Conservation (phyloP, 1,140 invertebrate species). For the Drosophila subpulchrella region DNA sequence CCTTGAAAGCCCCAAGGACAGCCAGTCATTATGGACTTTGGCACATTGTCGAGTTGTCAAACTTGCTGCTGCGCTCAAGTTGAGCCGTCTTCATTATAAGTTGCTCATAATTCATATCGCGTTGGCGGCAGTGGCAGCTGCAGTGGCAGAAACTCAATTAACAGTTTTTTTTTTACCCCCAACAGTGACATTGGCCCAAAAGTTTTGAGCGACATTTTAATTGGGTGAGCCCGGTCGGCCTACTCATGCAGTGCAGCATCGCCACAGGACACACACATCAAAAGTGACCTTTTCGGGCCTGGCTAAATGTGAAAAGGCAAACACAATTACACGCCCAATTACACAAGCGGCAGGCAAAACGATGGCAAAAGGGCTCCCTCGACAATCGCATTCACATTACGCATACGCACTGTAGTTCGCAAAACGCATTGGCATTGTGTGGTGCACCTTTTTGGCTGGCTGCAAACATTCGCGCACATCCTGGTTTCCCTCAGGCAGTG, state of each 20-base stretch:
- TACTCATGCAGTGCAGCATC: conserved; percentile 39
- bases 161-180: conserved; percentile 25
- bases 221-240: conserved; percentile 24
- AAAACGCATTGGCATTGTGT: conserved; percentile 40
- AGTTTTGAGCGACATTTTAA: conserved; percentile 58
- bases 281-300: conserved; percentile 55
- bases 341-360: conserved; percentile 28
- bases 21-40: conserved; percentile 36
- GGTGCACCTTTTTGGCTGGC: conserved; percentile 16
- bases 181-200: conserved; percentile 17
- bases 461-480: neutral
- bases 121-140: conserved; percentile 11
- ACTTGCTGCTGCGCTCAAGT: conserved; percentile 85
- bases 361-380: conserved; percentile 10
- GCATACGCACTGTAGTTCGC: conserved; percentile 42
- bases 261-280: conserved; percentile 25
- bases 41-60: conserved; percentile 85
- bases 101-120: conserved; percentile 60
- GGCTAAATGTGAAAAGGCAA: conserved; percentile 54
- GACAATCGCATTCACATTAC: conserved; percentile 21
- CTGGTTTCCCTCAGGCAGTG: neutral
- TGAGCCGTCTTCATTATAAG: conserved; percentile 43
- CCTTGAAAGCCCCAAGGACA: conserved; percentile 56
- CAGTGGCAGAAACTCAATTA: conserved; percentile 57
- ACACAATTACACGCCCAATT: conserved; percentile 70